Percentiles rank a stretch among this genome's conserved stretches.
These are phyloP conservation scores for Microtus ochrogaster DNA, from an alignment of 2,113 vertebrate genomes.

Conservation along the genomic window DNA sequence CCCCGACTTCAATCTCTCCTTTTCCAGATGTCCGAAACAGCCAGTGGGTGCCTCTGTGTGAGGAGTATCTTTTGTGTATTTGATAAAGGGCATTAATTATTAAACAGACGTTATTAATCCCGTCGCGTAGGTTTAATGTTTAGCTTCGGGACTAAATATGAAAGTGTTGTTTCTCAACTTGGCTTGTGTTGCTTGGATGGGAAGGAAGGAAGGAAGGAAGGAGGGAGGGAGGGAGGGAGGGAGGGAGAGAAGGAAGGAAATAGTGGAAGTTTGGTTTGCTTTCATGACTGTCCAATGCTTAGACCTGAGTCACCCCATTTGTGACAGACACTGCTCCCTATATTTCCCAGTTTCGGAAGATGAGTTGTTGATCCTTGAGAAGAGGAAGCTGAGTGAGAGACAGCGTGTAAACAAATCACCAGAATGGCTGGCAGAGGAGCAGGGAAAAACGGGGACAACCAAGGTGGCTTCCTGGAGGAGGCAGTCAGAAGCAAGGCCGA, in stretches of 20 bases:
- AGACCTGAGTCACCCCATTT: background rate
- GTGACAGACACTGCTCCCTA: background rate
- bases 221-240: too few species aligned
- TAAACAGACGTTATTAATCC: background rate
- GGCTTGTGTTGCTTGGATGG: background rate
- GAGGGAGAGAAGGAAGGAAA: background rate
- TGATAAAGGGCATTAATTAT: slow-evolving; percentile 28
- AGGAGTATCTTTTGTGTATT: background rate
- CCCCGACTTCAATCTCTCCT: rapidly evolving
- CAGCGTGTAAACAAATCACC: background rate
- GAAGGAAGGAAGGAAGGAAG: background rate
- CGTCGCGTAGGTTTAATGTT: slow-evolving; percentile 29
- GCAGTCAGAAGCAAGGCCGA: background rate
- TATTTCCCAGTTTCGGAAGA: background rate
- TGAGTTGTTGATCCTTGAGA: background rate
- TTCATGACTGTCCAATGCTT: background rate
- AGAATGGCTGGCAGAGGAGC: background rate
- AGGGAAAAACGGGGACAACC: too few species aligned
- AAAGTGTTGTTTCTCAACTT: background rate
- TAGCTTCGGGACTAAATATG: background rate
- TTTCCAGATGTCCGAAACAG: background rate
- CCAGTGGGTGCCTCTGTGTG: background rate
- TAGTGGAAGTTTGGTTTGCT: background rate
- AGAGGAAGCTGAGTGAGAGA: background rate
- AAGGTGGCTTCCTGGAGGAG: background rate